Base-by-base conservation (phyloP, 2,888 invertebrate species). In the Drosophila prolongata region DNA sequence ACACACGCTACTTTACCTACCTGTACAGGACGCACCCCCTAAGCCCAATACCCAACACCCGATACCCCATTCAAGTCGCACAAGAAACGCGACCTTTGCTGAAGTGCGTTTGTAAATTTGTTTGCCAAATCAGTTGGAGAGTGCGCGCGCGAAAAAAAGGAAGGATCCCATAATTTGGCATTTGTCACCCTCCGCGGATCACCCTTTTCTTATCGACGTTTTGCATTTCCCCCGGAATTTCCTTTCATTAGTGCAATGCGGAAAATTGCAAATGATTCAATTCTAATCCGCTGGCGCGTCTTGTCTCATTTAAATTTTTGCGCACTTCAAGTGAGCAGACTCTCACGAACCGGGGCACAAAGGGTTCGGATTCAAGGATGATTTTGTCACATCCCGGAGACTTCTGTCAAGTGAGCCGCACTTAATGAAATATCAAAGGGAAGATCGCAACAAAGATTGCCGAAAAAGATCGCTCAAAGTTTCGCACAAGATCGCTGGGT, bases 381-480 rank as follows among this genome's bases (percentile, higher is more conserved):
- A 58, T 61, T 53, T 61, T 64, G 47, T 52, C 68, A 49, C 60
- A 49, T 53, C 40, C 57, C 44, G 44, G 43, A n/a, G 47, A 38
- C 38, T 62, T 53, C 73, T 87, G 85, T 85, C 86, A 85, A 85
- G 87, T 85, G 84, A 87, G 75, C 87, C 84, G 84, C 87, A 87
- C 87, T 85, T 85, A 85, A 85, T 85, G 84, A 80, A 79, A 72
- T 76, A 76, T 64, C 67, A 66, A 80, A 64, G 52, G 55, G 40
- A 61, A 54, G 50, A 49, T 56, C 13, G 70, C 52, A 47, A 61
- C 61, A 47, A 43, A 43, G 64, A 65, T 46, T 46, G 61, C 44
- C 19, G 53, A 24, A 43, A n/a, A 16, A 30, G 43, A 55, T 19
- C 43, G 30, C 16, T 11, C 16, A 4, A 38, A 16, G 53, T 40